Evolutionary conservation across 2,113 vertebrate species (phyloP).

Genomic region (Neotoma lepida): DNA sequence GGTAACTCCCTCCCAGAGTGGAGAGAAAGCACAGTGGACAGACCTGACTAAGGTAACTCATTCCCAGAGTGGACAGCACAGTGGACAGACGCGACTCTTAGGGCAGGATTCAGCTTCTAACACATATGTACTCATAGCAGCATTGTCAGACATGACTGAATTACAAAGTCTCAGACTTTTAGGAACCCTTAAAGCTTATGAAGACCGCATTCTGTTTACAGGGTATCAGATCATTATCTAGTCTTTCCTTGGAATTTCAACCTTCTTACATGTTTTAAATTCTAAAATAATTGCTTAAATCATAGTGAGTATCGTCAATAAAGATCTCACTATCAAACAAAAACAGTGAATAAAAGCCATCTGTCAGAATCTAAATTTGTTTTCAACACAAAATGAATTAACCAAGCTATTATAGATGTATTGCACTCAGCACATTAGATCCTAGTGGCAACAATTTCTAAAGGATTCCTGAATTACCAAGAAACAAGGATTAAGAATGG

Average conservation of each 20-base stretch:
- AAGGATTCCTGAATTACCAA: constrained; percentile 10
- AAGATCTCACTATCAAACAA: constrained; percentile 35
- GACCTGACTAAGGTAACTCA: no score
- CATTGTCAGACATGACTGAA: not conserved
- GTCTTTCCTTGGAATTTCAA: constrained; percentile 4
- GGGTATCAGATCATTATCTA: not conserved
- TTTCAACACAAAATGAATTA: constrained; percentile 15
- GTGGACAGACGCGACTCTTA: not conserved
- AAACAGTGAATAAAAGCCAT: not conserved
- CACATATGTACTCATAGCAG: not conserved
- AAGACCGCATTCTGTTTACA: not conserved
- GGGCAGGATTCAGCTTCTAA: not conserved
- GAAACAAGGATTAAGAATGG: not conserved
- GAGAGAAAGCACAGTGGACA: no score
- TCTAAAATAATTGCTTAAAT: constrained; percentile 38
- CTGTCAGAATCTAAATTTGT: constrained; percentile 27
- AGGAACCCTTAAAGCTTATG: not conserved
- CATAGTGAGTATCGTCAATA: constrained; percentile 1
- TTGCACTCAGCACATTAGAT: not conserved
- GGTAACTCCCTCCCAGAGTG: no score
- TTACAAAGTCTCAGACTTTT: constrained; percentile 22
- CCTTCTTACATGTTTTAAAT: not conserved
- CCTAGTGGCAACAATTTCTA: not conserved
- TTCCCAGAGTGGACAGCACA: not conserved
- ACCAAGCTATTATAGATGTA: not conserved